Percentiles rank a stretch among this genome's conserved stretches.
Evolutionary conservation across 2,113 vertebrate species (phyloP).

Genomic region (Arvicanthis niloticus): DNA sequence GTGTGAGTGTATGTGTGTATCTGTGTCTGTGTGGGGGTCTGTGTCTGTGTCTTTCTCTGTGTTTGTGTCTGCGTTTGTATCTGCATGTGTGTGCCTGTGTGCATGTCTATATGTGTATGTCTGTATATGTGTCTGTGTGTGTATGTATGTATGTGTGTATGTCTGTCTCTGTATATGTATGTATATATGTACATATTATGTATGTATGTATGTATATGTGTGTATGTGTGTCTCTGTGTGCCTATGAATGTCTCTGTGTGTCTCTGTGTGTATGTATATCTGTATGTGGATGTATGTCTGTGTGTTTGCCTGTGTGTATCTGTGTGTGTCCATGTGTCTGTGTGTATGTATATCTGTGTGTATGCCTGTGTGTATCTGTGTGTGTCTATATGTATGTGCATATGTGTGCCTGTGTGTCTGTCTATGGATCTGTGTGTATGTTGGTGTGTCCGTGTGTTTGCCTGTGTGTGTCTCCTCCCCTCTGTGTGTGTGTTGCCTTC

Average conservation of each 20-base stretch:
- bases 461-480: background rate
- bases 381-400: accelerated
- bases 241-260: too few relatives aligned
- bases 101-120: background rate
- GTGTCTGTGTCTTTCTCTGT: background rate
- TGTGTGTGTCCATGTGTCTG: background rate
- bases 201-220: background rate
- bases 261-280: background rate
- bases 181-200: background rate
- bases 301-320: background rate
- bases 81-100: background rate
- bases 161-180: background rate
- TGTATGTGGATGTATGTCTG: background rate
- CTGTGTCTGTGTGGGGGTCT: background rate
- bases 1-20: background rate
- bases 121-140: background rate
- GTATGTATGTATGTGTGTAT: background rate
- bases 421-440: background rate
- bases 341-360: background rate
- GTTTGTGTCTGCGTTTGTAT: too few relatives aligned
- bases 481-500: too few relatives aligned
- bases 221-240: background rate
- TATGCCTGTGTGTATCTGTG: background rate
- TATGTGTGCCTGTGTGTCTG: background rate
- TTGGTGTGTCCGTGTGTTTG: background rate